phyloP scores from a whole-genome alignment of 2,113 vertebrate genomes.

The Zosterops japonicus region DNA sequence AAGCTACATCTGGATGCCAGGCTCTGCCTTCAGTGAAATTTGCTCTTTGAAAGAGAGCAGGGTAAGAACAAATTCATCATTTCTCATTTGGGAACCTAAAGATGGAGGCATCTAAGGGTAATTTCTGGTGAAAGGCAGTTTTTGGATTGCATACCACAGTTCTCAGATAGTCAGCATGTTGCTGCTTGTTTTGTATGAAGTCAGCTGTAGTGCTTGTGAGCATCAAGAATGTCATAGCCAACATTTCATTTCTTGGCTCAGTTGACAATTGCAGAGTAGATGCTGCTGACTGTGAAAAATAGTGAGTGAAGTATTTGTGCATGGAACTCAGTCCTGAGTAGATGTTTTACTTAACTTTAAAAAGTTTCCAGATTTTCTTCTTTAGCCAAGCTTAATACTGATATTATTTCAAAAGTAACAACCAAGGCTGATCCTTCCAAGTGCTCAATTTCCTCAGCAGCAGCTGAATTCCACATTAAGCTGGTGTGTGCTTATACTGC shows the following conservation, averaged over 20 bases:
- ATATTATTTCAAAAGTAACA: neutral
- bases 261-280: neutral
- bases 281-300: neutral
- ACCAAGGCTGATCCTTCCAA: neutral
- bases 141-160: neutral
- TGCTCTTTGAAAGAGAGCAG: neutral
- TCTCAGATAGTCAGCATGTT: neutral
- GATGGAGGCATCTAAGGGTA: neutral
- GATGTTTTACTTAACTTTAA: neutral
- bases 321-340: neutral
- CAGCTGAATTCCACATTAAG: neutral
- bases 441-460: neutral
- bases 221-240: neutral
- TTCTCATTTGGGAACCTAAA: neutral
- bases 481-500: neutral
- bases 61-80: neutral
- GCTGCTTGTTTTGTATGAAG: neutral
- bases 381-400: neutral
- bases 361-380: neutral
- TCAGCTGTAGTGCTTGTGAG: neutral
- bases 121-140: neutral
- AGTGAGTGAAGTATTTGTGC: neutral
- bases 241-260: conserved; percentile 3
- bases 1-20: neutral
- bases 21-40: neutral